Percentiles rank a stretch among this genome's conserved stretches.
phyloP scores from a whole-genome alignment of 2,888 invertebrate species.

The Caenorhabditis afra region DNA sequence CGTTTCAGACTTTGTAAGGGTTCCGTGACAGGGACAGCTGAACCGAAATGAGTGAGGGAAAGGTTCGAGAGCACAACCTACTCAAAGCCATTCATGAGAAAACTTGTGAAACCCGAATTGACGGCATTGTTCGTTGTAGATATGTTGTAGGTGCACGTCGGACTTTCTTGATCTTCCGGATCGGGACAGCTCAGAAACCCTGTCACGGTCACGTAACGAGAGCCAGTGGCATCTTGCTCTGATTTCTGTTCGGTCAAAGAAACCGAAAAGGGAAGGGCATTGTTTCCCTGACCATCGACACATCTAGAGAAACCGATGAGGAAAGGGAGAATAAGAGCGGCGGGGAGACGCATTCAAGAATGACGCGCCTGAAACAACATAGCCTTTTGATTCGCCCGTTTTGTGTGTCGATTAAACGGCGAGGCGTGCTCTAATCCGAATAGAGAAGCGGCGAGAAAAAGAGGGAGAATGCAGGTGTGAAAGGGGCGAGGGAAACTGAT shows the following conservation, averaged over 20 bases:
- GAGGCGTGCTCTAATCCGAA: slow-evolving; percentile 9
- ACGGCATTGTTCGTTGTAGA: no score
- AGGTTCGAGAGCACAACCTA: no score
- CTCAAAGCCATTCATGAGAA: no score
- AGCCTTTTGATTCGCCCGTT: slow-evolving; percentile 5
- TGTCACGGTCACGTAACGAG: neutral
- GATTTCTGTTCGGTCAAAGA: slow-evolving; percentile 12
- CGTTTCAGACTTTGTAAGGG: no score
- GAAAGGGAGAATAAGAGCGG: neutral
- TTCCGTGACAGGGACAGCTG: no score
- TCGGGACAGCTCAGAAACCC: no score
- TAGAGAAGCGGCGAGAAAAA: slow-evolving; percentile 1
- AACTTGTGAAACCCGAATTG: no score
- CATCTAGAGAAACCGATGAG: neutral
- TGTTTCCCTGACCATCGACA: neutral
- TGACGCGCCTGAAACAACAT: slow-evolving; percentile 4
- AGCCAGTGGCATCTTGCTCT: neutral
- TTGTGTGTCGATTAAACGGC: neutral
- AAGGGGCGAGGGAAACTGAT: neutral
- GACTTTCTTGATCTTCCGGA: no score
- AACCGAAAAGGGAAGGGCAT: neutral
- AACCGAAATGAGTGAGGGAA: no score
- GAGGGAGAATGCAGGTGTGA: slow-evolving; percentile 15
- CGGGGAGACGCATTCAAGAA: slow-evolving; percentile 8
- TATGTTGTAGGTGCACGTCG: slow-evolving; percentile 1